phyloP scores from a whole-genome alignment of 2,888 invertebrate genomes.

The Caenorhabditis sp. region DNA sequence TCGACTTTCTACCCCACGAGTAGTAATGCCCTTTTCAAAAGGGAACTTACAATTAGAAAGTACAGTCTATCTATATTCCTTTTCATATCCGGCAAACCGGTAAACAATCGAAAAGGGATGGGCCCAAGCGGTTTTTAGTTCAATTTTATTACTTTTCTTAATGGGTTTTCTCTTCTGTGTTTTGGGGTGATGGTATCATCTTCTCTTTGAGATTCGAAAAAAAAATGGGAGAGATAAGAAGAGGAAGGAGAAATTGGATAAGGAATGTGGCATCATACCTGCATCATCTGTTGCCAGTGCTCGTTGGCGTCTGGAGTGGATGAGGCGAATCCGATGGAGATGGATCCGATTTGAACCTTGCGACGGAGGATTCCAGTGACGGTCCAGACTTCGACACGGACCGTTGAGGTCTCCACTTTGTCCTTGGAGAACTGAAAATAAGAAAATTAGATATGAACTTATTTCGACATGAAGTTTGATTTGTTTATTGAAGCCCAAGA shows the following conservation, averaged over 20 bases:
- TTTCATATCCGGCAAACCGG: constrained; percentile 17
- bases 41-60: constrained; percentile 24
- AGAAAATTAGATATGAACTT: not conserved
- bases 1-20: constrained; percentile 31
- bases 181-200: constrained; percentile 24
- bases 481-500: too few species aligned
- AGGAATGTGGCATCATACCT: constrained; percentile 63
- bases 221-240: constrained; percentile 1
- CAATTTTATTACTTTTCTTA: constrained; percentile 23
- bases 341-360: constrained; percentile 74
- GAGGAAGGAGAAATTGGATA: constrained; percentile 7
- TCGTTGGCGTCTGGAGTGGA: constrained; percentile 76
- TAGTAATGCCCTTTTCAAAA: constrained; percentile 21
- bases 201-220: constrained; percentile 6
- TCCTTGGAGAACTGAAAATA: constrained; percentile 72
- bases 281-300: constrained; percentile 81
- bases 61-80: not conserved
- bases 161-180: constrained; percentile 1
- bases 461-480: not conserved
- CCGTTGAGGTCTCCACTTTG: constrained; percentile 73
- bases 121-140: constrained; percentile 22
- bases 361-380: constrained; percentile 75
- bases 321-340: constrained; percentile 75
- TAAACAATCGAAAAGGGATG: constrained; percentile 46
- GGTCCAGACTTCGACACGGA: constrained; percentile 77